A percentile compares a stretch with the other conserved stretches of the same genome.
Conservation (phyloP, 1,140 invertebrate species). For the Lepidurus packardi region DNA sequence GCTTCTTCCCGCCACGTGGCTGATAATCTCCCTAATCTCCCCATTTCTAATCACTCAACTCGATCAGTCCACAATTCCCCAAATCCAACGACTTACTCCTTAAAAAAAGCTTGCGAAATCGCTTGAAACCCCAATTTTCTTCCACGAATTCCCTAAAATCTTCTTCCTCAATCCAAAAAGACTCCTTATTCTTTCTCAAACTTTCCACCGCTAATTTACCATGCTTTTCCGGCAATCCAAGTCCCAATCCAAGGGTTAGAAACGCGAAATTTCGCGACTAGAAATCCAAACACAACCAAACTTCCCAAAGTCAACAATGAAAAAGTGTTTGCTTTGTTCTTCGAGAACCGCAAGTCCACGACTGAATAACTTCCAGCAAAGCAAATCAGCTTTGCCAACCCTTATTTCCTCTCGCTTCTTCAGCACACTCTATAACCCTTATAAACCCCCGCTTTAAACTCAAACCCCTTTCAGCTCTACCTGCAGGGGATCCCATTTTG, state of each 20-base stretch:
- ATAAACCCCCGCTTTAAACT: neutral
- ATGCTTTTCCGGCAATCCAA: too few species aligned
- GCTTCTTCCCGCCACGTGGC: neutral
- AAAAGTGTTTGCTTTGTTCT: too few species aligned
- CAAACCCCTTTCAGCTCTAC: neutral
- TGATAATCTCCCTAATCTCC: neutral
- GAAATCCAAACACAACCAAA: too few species aligned
- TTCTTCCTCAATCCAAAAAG: too few species aligned
- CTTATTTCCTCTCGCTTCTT: neutral
- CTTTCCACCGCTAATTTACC: too few species aligned
- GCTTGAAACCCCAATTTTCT: neutral
- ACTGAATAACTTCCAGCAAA: too few species aligned
- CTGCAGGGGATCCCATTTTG: neutral
- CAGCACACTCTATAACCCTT: neutral
- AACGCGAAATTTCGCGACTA: too few species aligned
- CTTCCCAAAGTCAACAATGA: too few species aligned
- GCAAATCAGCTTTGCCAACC: neutral
- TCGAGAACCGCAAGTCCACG: too few species aligned
- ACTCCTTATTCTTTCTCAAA: too few species aligned
- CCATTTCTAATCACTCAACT: neutral
- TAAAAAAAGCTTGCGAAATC: neutral
- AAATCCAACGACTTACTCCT: neutral
- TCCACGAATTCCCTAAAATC: neutral
- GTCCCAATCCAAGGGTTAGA: too few species aligned
- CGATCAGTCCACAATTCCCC: neutral